Percentiles rank a stretch among this genome's conserved stretches.
phyloP scores from a whole-genome alignment of 2,888 invertebrate species.

The Danaus chrysippus region DNA sequence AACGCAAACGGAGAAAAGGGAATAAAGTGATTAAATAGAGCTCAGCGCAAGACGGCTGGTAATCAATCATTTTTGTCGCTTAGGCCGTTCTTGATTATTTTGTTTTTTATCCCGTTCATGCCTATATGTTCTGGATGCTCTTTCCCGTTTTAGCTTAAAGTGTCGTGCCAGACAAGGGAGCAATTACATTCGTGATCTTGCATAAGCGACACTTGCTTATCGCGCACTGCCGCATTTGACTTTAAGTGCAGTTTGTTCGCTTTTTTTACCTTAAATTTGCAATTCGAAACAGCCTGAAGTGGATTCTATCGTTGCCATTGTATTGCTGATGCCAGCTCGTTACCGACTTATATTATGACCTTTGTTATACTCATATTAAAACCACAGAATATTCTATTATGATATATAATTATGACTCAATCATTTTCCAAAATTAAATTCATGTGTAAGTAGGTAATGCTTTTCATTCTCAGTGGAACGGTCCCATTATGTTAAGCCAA shows the following conservation, averaged over 20 bases:
- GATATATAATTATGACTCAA: neutral
- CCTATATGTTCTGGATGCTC: conserved; percentile 39
- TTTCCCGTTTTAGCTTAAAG: conserved; percentile 72
- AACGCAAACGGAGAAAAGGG: conserved; percentile 79
- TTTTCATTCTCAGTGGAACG: conserved; percentile 43
- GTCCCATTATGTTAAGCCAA: conserved; percentile 64
- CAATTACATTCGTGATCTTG: conserved; percentile 81
- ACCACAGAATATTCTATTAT: neutral
- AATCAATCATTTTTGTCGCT: conserved; percentile 80
- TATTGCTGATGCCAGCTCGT: conserved; percentile 29
- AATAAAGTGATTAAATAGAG: conserved; percentile 81
- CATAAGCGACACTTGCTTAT: conserved; percentile 79
- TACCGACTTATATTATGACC: conserved; percentile 6
- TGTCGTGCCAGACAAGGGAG: conserved; percentile 79
- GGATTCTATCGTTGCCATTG: conserved; percentile 51
- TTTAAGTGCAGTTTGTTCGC: conserved; percentile 71
- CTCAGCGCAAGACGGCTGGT: conserved; percentile 77
- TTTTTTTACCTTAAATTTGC: conserved; percentile 75
- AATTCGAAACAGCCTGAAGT: conserved; percentile 69
- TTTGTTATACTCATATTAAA: neutral
- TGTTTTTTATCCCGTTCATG: conserved; percentile 52
- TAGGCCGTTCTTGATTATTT: conserved; percentile 67
- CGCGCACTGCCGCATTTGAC: conserved; percentile 75
- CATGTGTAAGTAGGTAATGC: conserved; percentile 20
- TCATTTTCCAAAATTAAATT: conserved; percentile 23